phyloP scores from a whole-genome alignment of 1,140 invertebrate genomes.

The Myzus persicae region DNA sequence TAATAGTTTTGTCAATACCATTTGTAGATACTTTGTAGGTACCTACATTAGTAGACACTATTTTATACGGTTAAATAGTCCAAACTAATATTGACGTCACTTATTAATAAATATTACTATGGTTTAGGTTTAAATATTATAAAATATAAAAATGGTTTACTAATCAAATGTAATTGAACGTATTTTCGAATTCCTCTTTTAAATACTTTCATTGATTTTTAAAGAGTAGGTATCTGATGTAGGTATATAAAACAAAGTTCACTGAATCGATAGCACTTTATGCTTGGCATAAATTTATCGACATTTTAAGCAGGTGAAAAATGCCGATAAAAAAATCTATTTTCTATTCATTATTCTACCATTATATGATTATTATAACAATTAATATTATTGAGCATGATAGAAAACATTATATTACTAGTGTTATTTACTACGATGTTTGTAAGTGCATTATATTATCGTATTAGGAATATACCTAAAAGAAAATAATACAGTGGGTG shows the following conservation, averaged over 20 bases:
- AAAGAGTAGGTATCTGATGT: neutral
- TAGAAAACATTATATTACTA: too few relatives aligned
- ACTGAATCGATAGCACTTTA: neutral
- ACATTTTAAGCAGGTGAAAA: neutral
- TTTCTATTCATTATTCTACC: neutral
- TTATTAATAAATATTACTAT: neutral
- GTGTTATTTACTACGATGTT: neutral
- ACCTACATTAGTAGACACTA: too few relatives aligned
- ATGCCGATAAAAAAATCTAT: neutral
- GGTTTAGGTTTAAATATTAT: neutral
- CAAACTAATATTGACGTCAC: neutral
- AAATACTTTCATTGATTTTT: neutral
- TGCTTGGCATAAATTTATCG: neutral
- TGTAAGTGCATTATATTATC: neutral
- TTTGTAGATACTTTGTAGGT: too few relatives aligned
- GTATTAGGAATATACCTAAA: neutral
- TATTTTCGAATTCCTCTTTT: neutral
- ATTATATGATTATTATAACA: neutral
- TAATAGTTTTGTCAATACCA: neutral
- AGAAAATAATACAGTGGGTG: neutral
- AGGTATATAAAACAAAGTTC: neutral
- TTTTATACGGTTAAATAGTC: neutral
- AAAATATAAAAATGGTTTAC: neutral
- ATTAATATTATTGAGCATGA: neutral
- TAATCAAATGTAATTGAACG: neutral